A percentile compares a stretch with the other conserved stretches of the same genome.
Conservation (phyloP, 2,113 vertebrate species). For the Todiramphus chloris region DNA sequence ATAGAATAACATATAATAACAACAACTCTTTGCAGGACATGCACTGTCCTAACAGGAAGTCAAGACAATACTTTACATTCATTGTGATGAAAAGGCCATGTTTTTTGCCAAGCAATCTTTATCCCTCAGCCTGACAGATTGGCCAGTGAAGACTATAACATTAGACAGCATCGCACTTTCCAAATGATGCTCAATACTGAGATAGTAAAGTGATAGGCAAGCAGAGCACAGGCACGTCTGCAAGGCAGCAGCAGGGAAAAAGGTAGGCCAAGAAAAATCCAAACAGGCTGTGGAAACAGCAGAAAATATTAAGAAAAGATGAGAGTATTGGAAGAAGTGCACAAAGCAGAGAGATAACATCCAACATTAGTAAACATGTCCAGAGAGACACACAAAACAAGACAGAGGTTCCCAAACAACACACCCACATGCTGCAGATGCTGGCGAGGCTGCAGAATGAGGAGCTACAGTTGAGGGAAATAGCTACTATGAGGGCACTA, state of each 20-base stretch:
- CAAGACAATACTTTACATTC: not conserved
- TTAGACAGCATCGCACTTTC: not conserved
- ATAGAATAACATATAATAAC: not conserved
- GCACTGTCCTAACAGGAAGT: not conserved
- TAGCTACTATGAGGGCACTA: not conserved
- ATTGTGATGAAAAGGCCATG: slow-evolving; percentile 30
- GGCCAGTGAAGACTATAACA: not conserved
- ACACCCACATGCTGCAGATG: not conserved
- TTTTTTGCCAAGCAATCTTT: slow-evolving; percentile 9
- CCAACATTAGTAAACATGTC: not conserved
- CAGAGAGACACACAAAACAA: not conserved
- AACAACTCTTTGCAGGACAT: not conserved
- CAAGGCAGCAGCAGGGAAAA: not conserved
- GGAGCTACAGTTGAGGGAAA: not conserved
- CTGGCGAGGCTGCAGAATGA: not conserved
- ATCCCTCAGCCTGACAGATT: slow-evolving; percentile 6
- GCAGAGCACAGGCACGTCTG: not conserved
- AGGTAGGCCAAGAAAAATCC: not conserved
- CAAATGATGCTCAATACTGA: not conserved
- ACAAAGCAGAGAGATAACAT: not conserved
- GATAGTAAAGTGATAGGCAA: not conserved
- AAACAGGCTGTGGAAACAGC: not conserved
- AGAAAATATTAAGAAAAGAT: not conserved
- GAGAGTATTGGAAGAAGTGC: not conserved
- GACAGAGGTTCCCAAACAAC: not conserved